Evolutionary conservation across 2,797 vertebrate species (phyloP), one percentile per base, ranked within the genome.

Genomic region (Cottoperca gobio): DNA sequence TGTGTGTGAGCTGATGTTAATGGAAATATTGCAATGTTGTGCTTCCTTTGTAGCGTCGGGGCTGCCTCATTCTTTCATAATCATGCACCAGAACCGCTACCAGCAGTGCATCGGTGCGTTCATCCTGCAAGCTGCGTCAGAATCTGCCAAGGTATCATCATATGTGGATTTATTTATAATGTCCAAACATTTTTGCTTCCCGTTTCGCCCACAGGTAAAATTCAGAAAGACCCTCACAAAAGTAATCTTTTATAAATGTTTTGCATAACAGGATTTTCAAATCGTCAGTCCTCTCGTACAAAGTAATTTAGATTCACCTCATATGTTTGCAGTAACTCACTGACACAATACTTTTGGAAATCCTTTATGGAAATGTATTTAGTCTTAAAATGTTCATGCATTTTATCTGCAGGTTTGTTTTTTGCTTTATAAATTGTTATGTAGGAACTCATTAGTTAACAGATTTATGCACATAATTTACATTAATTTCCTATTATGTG

Each of bases 31-130:
- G 24, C 72, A 11, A 16, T 42, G 26, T 31, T 73, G 28, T 63
- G 43, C 11, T 64, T 81, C 12, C 76, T 79, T 88, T 75, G 43
- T 85, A 99, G 97, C 93, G 2, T 96, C 95, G 8, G 96, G 95
- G 6, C 87, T 97, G 64, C 93, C 85, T 87, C 95, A 97, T 77
- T 94, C 96, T 70, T 98, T 98, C 86, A 94, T 99, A 75, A 89
- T 97, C 87, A 97, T 97, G 92, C 96, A 97, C 71, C 95, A 97
- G 93, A 98, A 97, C 86, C 95, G 96, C 33, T 98, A 97, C 73
- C 94, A 74, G 79, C 97, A 98, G 80, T 96, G 95, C 82, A 94
- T 95, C 50, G 97, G 95, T 7, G 94, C 94, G 4, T 98, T 97
- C 90, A 91, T 97, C 85, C 91, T 97, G 66, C 96, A 97, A 89